Evolutionary conservation across 2,113 vertebrate genomes (phyloP), one percentile per base, ranked within the genome.

Genomic region (Petromus typicus): DNA sequence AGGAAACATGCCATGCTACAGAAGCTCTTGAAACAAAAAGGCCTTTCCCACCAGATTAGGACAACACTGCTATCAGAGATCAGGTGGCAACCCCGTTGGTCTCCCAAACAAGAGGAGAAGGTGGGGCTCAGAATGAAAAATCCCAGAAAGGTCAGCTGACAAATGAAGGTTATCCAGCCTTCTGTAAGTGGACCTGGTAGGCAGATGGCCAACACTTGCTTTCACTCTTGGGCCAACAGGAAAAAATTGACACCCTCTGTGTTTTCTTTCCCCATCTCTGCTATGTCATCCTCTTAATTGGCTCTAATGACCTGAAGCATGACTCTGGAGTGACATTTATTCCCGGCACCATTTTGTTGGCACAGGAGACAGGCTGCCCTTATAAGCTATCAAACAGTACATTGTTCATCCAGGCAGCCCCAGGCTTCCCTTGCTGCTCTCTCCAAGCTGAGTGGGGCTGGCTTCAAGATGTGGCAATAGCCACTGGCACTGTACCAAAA

Each of bases 271-370:
- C 67, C 45, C 23, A 1, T 82, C 57, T 89, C 86, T 80, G 8
- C 83, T 64, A 14, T 73, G 95, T 96, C 96, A 96, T 85, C 78
- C 66, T 90, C 89, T 96, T 96, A 95, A 95, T 93, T 93, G 89
- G 86, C 84, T 86, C 95, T 94, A 94, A 96, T 93, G 93, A 93
- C 91, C 91, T 73, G 81, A 66, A 97, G 96, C 90, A 79, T 95
- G 89, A 93, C 27, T 32, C 48, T 13, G 61, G 91, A 93, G 76
- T 80, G 91, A 86, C 94, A 94, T 91, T 96, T 94, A 87, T 69
- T 89, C 56, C 71, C 48, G 7, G 90, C 84, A 89, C 81, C 96
- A 79, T 96, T 94, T 96, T 83, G 80, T 96, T 97, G 97, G 97
- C 89, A 1, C 81, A 7, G 0, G 45, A 96, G 80, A 97, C 80